Evolutionary conservation across 2,888 invertebrate genomes (phyloP).

Genomic region (Trachelus stipa): DNA sequence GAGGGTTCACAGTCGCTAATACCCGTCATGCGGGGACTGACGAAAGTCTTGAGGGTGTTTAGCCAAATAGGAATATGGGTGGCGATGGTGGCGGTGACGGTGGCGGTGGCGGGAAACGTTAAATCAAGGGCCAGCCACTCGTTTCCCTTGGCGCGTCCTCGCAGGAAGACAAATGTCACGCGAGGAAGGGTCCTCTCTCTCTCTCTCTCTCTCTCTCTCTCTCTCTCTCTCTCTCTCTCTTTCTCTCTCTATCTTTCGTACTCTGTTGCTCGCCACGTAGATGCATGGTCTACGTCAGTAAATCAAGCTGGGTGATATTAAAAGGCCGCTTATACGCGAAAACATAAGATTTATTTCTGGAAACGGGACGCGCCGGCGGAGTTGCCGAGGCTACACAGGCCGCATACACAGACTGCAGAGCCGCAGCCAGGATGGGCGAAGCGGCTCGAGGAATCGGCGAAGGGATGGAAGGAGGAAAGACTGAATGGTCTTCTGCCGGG

Average conservation of each 20-base stretch:
- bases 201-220: background rate
- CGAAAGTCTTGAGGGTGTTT: conserved; percentile 32
- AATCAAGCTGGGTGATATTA: conserved; percentile 65
- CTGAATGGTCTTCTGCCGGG: background rate
- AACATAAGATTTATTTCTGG: conserved; percentile 63
- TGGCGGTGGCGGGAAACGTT: conserved; percentile 36
- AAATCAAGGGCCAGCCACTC: conserved; percentile 46
- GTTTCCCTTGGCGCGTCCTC: conserved; percentile 36
- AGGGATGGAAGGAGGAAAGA: background rate
- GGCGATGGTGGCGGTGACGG: background rate
- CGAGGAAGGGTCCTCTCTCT: conserved; percentile 23
- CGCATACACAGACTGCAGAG: background rate
- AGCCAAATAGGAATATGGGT: conserved; percentile 41
- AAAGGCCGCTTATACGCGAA: conserved; percentile 66
- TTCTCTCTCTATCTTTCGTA: background rate
- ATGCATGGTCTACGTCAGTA: conserved; percentile 61
- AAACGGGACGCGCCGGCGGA: background rate
- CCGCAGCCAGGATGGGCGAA: background rate
- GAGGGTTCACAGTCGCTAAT: background rate
- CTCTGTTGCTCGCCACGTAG: conserved; percentile 42
- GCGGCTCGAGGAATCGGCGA: background rate
- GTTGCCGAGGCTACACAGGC: background rate
- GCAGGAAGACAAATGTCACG: conserved; percentile 52
- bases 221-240: no score
- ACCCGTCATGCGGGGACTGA: no score